Evolutionary conservation across 2,888 invertebrate genomes (phyloP), one percentile per base, ranked within the genome.

Genomic region (Conchocele bisecta): DNA sequence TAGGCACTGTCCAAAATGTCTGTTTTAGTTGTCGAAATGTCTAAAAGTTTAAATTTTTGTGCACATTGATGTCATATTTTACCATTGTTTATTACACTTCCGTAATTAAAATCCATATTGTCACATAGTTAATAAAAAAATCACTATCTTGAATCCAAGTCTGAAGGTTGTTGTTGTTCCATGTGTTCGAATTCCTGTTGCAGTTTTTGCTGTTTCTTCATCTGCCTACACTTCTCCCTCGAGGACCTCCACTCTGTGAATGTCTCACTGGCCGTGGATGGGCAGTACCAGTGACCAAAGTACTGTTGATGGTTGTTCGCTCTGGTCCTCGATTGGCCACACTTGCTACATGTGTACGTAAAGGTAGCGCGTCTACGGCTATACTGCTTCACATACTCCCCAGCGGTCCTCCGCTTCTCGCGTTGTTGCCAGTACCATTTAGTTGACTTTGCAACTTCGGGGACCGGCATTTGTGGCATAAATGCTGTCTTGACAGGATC

Each of bases 251-350:
- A 31, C 1, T 42, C 28, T 17, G 51, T 22, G 24, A 37, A 26
- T 1, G 13, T 51, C 59, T 51, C 50, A 1, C 28, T 39, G 22
- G 33, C 59, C 0, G 53, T 59, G 2, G 20, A 5, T 3, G 33
- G 20, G 35, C 67, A 67, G 42, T 24, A 67, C 66, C 59, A 53
- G 24, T 24, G 17, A 20, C 67, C 60, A 11, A 53, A 54, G 24
- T 53, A 42, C 39, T 67, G 59, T 3, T 22, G 29, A 35, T 59
- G 67, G 4, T n/a, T 35, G 2, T 41, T 22, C n/a, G 44, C 15
- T 26, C 17, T 48, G n/a, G 35, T 17, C 33, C 67, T 51, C 15
- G 29, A 31, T 29, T 67, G 17, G 7, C 33, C 35, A 37, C 67
- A 67, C 44, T 54, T 59, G 20, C 29, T 3, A 24, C 67, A 67